Evolutionary conservation across 2,113 vertebrate species (phyloP), one percentile per base, ranked within the genome.

Genomic region (Pristiophorus japonicus): DNA sequence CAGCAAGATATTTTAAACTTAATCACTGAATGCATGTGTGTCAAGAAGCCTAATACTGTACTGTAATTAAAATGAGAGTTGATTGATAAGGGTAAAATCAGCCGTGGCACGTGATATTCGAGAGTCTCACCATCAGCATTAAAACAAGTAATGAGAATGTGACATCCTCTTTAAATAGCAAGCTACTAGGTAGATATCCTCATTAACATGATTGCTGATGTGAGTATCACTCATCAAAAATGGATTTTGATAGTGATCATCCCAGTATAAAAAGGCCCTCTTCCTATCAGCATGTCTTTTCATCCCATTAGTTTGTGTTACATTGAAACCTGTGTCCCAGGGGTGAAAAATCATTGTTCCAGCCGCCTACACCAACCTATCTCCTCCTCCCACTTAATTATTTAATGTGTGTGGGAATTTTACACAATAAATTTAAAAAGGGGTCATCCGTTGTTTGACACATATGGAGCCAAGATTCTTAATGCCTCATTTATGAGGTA

Each of bases 171-270:
- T 63, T 8, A 63, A 92, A 92, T 92, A n/a, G 88, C 59, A 42
- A 7, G 88, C 59, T 63, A 62, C 88, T 62, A n/a, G 88, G 34
- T 16, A 92, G 88, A 92, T 92, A 65, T 20, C 59, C 59, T 92
- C 59, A 65, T 92, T 92, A 63, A 63, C 63, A 38, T 7, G 62
- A 92, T 63, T 63, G 88, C 59, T 92, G 88, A 38, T 63, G 62
- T 22, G 18, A 92, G 88, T 34, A 65, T 92, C 88, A 22, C 59
- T 63, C 16, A 62, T 63, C 88, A 91, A 62, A 62, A 65, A 92
- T 92, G 30, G 55, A 92, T 92, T 92, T 92, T 92, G 88, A 92
- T 92, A 18, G n/a, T 42, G n/a, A 92, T 92, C 59, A 22, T 92
- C 16, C 34, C 34, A 8, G 59, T 38, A 92, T 63, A 63, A 92